A percentile compares a stretch with the other conserved stretches of the same genome.
phyloP scores from a whole-genome alignment of 2,113 vertebrate genomes.

The Gyps fulvus region DNA sequence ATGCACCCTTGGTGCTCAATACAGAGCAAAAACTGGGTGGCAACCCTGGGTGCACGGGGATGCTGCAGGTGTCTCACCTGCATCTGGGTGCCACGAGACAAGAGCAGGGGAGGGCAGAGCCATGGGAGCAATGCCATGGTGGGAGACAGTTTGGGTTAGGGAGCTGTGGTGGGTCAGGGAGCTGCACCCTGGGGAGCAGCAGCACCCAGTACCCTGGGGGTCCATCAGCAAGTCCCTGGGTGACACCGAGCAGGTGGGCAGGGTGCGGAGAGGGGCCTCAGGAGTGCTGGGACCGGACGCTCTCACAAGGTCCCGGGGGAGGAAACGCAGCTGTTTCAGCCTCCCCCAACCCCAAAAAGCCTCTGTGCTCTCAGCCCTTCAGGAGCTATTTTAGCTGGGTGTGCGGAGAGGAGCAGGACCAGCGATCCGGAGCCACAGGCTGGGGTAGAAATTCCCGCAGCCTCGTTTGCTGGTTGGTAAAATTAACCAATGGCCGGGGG shows the following conservation, averaged over 20 bases:
- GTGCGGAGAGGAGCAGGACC: not conserved
- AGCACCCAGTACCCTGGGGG: not conserved
- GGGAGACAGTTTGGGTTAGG: not conserved
- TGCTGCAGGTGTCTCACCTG: accelerated
- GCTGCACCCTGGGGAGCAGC: not conserved
- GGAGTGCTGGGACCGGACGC: not conserved
- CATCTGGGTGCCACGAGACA: accelerated
- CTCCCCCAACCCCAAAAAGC: not conserved
- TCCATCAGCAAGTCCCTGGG: accelerated
- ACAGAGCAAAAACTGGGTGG: not conserved
- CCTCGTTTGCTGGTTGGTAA: not conserved
- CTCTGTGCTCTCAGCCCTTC: not conserved
- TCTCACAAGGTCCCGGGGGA: not conserved
- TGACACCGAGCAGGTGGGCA: not conserved
- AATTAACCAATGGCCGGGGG: not conserved
- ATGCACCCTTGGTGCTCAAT: accelerated
- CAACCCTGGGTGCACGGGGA: not conserved
- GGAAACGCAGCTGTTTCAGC: not conserved
- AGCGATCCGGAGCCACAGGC: accelerated
- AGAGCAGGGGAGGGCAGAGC: not conserved
- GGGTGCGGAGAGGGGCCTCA: not conserved
- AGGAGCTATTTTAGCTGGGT: accelerated
- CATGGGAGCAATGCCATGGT: accelerated
- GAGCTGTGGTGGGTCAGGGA: accelerated
- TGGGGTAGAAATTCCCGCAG: not conserved